Evolutionary conservation across 2,888 invertebrate species (phyloP).

Genomic region (Polydesmus complanatus): DNA sequence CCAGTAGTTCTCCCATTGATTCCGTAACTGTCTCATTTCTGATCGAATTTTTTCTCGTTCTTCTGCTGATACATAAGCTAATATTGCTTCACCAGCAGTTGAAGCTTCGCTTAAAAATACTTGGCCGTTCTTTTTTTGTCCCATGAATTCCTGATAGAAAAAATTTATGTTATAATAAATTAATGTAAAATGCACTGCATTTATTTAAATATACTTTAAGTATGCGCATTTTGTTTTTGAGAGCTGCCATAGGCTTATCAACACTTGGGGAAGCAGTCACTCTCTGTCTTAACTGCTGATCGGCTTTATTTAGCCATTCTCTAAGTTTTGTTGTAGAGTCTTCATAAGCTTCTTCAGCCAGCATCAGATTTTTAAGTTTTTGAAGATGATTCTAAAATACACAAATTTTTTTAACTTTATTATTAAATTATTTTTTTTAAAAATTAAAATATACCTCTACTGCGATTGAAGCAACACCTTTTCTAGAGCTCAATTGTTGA

Average conservation of each 20-base stretch:
- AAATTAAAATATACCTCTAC: no score
- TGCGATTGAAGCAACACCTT: slow-evolving; percentile 58
- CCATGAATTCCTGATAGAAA: slow-evolving; percentile 29
- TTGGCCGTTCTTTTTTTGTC: slow-evolving; percentile 64
- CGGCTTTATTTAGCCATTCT: slow-evolving; percentile 62
- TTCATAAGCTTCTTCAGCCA: slow-evolving; percentile 53
- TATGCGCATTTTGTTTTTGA: slow-evolving; percentile 57
- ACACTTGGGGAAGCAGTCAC: slow-evolving; percentile 47
- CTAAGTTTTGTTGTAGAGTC: slow-evolving; percentile 53
- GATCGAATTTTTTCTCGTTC: slow-evolving; percentile 71
- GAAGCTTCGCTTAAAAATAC: slow-evolving; percentile 60
- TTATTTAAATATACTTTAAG: slow-evolving; percentile 42
- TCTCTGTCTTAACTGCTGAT: slow-evolving; percentile 51
- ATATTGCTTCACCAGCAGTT: slow-evolving; percentile 74
- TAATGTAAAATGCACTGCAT: not conserved
- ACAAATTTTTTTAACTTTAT: not conserved
- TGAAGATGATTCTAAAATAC: slow-evolving; percentile 42
- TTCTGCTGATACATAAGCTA: slow-evolving; percentile 71
- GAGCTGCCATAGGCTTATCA: slow-evolving; percentile 49
- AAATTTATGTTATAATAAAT: not conserved
- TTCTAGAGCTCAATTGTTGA: slow-evolving; percentile 58
- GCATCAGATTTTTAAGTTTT: slow-evolving; percentile 53
- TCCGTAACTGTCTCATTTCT: slow-evolving; percentile 63
- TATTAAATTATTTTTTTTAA: no score
- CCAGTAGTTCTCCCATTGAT: slow-evolving; percentile 67